Evolutionary conservation across 2,888 invertebrate genomes (phyloP).

Genomic region (Cerastis leucographa): DNA sequence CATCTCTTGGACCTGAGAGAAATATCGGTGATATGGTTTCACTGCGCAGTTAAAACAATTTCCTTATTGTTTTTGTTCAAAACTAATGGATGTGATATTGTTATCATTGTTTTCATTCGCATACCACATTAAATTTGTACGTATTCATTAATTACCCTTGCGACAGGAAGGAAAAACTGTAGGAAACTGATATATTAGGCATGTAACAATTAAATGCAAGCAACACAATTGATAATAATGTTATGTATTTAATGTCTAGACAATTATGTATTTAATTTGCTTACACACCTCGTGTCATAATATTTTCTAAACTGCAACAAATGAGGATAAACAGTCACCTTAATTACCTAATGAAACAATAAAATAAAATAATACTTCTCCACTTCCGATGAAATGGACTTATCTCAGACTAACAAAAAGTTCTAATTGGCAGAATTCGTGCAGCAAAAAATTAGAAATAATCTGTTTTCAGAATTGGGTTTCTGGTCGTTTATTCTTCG

Average conservation of each 20-base stretch:
- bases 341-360: background rate
- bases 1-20: background rate
- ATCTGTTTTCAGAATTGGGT: background rate
- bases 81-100: conserved; percentile 23
- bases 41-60: conserved; percentile 35
- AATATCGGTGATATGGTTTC: background rate
- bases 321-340: background rate
- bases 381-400: background rate
- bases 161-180: conserved; percentile 52
- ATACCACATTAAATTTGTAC: background rate
- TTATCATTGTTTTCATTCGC: conserved; percentile 42
- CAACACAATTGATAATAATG: conserved; percentile 39
- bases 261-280: conserved; percentile 35
- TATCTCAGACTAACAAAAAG: background rate
- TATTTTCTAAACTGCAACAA: conserved; percentile 23
- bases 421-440: background rate
- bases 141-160: conserved; percentile 14
- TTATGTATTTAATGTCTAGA: conserved; percentile 37
- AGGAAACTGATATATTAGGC: conserved; percentile 50
- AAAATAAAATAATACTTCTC: background rate
- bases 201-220: conserved; percentile 36
- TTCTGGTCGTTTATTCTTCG: background rate
- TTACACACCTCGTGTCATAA: conserved; percentile 25
- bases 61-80: conserved; percentile 37
- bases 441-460: background rate